Percentiles rank a stretch among this genome's conserved stretches.
These are phyloP conservation scores for Laupala kohalensis DNA, from an alignment of 1,140 invertebrate species.

Conservation along the genomic window DNA sequence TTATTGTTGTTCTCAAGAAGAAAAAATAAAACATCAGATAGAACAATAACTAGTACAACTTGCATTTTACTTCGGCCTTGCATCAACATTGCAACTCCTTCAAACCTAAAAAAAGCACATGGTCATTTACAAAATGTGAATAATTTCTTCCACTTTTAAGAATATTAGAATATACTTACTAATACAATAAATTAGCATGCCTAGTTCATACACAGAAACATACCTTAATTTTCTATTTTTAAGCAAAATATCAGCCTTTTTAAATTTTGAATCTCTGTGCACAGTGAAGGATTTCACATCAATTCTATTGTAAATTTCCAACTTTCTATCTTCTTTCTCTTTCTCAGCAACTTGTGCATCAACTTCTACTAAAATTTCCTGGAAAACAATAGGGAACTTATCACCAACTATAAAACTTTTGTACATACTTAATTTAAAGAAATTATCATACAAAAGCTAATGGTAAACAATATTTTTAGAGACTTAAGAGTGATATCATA, in stretches of 20 bases:
- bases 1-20: slow-evolving; percentile 71
- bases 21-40: slow-evolving; percentile 85
- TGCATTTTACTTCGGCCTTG: slow-evolving; percentile 72
- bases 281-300: slow-evolving; percentile 82
- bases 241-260: slow-evolving; percentile 83
- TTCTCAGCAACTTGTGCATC: slow-evolving; percentile 85
- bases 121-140: too few relatives aligned
- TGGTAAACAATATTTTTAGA: too few relatives aligned
- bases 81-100: slow-evolving; percentile 71
- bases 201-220: too few relatives aligned
- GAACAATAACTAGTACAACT: slow-evolving; percentile 70
- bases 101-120: slow-evolving; percentile 50
- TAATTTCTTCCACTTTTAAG: too few relatives aligned
- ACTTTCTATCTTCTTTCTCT: slow-evolving; percentile 71
- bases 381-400: slow-evolving; percentile 15
- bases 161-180: too few relatives aligned
- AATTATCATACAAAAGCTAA: too few relatives aligned
- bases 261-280: slow-evolving; percentile 75
- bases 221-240: slow-evolving; percentile 65
- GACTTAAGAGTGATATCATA: too few relatives aligned
- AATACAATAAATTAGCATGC: too few relatives aligned
- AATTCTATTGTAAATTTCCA: slow-evolving; percentile 85
- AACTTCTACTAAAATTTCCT: slow-evolving; percentile 75
- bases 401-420: not conserved
- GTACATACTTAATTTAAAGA: not conserved